Evolutionary conservation across 2,888 invertebrate species (phyloP).

Genomic region (Cheilosia impressa): DNA sequence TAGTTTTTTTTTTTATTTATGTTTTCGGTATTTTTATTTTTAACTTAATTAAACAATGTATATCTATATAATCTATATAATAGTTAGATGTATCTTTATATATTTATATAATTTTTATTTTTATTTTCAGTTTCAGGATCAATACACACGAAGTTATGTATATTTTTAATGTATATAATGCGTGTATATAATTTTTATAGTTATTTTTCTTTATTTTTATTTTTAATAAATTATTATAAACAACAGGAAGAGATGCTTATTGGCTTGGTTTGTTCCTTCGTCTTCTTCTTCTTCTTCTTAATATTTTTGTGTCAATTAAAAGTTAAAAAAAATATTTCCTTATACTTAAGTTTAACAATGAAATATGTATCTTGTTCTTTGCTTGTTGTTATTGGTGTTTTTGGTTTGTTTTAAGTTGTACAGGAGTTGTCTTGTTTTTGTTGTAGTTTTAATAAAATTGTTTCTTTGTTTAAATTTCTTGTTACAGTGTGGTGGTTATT

Average conservation of each 20-base stretch:
- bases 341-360: constrained; percentile 41
- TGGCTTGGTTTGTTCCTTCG: constrained; percentile 49
- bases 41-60: constrained; percentile 72
- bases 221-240: constrained; percentile 62
- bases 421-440: constrained; percentile 13
- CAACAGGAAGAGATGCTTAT: constrained; percentile 70
- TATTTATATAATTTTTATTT: constrained; percentile 46
- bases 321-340: constrained; percentile 41
- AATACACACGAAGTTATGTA: constrained; percentile 61
- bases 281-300: too few relatives aligned
- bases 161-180: constrained; percentile 48
- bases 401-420: constrained; percentile 33
- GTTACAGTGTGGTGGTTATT: constrained; percentile 66
- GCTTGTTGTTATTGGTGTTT: constrained; percentile 36
- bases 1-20: constrained; percentile 33
- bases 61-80: constrained; percentile 50
- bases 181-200: constrained; percentile 54
- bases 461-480: constrained; percentile 39
- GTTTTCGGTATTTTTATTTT: constrained; percentile 7
- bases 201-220: constrained; percentile 8
- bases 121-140: constrained; percentile 61
- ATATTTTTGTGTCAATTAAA: constrained; percentile 35
- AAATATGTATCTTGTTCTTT: constrained; percentile 40
- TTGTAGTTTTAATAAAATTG: constrained; percentile 30
- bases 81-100: constrained; percentile 60